phyloP scores from a whole-genome alignment of 2,113 vertebrate genomes.

The Psittacus erithacus region DNA sequence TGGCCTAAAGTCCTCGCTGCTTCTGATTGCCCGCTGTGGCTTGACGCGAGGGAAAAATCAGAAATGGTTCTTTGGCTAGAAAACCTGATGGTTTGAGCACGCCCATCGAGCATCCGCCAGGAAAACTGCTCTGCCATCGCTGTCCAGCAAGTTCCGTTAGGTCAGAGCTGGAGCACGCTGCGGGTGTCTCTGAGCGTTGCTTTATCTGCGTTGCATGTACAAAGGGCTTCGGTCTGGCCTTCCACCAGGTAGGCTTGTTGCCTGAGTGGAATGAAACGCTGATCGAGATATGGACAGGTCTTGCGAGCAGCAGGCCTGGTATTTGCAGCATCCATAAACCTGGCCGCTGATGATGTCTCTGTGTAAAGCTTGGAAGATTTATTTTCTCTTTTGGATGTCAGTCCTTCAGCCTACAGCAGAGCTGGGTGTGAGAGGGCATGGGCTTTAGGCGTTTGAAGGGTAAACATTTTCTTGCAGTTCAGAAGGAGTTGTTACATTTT shows the following conservation, averaged over 20 bases:
- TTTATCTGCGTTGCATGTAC: neutral
- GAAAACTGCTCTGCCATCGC: neutral
- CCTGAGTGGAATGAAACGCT: rapidly evolving
- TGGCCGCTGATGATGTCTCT: rapidly evolving
- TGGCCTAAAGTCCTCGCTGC: neutral
- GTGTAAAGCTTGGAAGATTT: rapidly evolving
- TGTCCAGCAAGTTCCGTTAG: neutral
- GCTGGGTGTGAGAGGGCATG: neutral
- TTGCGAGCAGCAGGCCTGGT: rapidly evolving
- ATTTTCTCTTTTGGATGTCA: neutral
- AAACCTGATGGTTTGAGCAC: neutral
- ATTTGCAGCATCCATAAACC: rapidly evolving
- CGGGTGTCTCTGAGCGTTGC: neutral
- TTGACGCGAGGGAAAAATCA: neutral
- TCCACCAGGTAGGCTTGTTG: neutral
- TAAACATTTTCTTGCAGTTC: no score
- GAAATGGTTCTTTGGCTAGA: neutral
- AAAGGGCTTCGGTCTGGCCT: neutral
- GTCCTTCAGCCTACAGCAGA: neutral
- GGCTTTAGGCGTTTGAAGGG: neutral
- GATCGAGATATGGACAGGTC: rapidly evolving
- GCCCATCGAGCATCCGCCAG: neutral
- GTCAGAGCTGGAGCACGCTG: neutral
- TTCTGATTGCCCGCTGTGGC: neutral
- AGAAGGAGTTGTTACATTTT: rapidly evolving